Percentiles rank a stretch among this genome's conserved stretches.
These are phyloP conservation scores for Phycodurus eques DNA, from an alignment of 2,113 vertebrate genomes.

Conservation along the genomic window DNA sequence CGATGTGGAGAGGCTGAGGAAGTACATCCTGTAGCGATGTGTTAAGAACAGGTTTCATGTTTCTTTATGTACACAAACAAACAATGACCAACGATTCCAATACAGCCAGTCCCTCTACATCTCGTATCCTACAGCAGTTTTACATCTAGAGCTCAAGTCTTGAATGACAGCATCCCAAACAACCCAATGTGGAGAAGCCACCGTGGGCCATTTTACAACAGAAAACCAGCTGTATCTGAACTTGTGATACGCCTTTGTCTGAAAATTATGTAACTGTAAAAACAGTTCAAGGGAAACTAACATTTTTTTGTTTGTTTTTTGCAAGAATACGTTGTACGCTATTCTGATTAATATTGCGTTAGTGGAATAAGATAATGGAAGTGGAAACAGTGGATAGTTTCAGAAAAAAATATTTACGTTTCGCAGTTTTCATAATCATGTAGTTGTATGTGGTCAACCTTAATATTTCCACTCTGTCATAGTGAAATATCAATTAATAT, in stretches of 20 bases:
- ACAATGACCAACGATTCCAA: background rate
- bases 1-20: background rate
- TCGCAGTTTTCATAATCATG: no score
- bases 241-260: constrained; percentile 34
- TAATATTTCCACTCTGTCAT: no score
- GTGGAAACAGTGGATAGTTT: no score
- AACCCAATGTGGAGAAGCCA: constrained; percentile 24
- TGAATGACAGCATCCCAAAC: background rate
- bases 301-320: no score
- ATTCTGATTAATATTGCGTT: no score
- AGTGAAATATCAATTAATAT: no score
- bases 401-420: no score
- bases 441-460: no score
- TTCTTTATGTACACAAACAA: background rate
- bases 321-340: no score
- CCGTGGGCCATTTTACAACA: constrained; percentile 9
- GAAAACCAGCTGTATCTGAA: constrained; percentile 16
- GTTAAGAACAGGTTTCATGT: background rate
- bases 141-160: background rate
- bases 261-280: constrained; percentile 1
- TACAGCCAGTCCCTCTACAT: background rate
- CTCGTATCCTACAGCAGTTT: constrained; percentile 3
- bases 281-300: no score
- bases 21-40: background rate
- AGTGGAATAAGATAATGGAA: background rate